A percentile compares a stretch with the other conserved stretches of the same genome.
These are phyloP conservation scores for Alligator sinensis DNA, from an alignment of 2,113 vertebrate species.

Conservation along the genomic window DNA sequence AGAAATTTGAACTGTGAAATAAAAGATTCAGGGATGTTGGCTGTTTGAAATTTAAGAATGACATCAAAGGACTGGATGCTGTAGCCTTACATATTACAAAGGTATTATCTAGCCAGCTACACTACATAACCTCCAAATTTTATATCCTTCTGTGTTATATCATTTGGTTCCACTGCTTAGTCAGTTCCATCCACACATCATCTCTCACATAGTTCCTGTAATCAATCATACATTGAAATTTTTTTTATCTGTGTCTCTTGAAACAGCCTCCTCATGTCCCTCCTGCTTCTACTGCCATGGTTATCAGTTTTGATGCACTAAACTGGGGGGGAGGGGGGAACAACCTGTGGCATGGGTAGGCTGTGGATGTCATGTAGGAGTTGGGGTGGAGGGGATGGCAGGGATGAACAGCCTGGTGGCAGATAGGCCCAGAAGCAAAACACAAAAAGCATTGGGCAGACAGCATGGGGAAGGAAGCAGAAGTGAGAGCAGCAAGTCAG, in stretches of 20 bases:
- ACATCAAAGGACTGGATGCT: not conserved
- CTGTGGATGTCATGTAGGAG: too few relatives aligned
- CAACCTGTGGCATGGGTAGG: too few relatives aligned
- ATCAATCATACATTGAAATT: not conserved
- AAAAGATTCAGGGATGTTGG: not conserved
- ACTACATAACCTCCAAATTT: not conserved
- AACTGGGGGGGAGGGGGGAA: too few relatives aligned
- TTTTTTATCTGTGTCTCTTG: not conserved
- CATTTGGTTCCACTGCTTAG: not conserved
- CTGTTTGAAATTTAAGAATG: not conserved
- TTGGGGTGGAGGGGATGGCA: too few relatives aligned
- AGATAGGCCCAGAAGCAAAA: too few relatives aligned
- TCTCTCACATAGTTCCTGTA: not conserved
- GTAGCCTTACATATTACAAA: not conserved
- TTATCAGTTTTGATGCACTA: not conserved
- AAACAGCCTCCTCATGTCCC: not conserved
- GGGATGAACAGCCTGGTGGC: too few relatives aligned
- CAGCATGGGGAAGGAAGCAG: too few relatives aligned
- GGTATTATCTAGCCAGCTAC: not conserved
- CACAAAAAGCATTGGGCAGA: too few relatives aligned
- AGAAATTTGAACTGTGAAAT: not conserved
- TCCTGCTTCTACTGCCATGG: not conserved
- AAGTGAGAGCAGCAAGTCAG: too few relatives aligned
- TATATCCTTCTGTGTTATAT: not conserved
- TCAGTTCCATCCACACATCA: not conserved